A percentile compares a stretch with the other conserved stretches of the same genome.
Evolutionary conservation across 2,888 invertebrate genomes (phyloP).

Genomic region (Lepidochrysops patricia): DNA sequence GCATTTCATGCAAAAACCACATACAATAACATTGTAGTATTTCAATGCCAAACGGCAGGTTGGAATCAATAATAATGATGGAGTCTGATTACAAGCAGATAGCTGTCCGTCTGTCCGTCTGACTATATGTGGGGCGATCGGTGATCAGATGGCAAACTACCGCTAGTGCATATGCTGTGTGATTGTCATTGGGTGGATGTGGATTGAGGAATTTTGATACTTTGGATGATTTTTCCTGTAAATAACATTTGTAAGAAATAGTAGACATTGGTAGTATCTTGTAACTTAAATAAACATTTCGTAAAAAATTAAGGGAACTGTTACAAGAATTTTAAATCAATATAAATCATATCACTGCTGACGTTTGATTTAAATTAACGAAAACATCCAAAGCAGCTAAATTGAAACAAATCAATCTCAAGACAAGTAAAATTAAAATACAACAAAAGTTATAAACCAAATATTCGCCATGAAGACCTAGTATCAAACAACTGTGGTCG

Average conservation of each 20-base stretch:
- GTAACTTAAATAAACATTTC: too few species aligned
- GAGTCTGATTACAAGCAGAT: conserved; percentile 54
- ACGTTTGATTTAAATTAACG: too few species aligned
- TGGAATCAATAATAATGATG: conserved; percentile 11
- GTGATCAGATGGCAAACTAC: conserved; percentile 58
- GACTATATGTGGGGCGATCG: conserved; percentile 36
- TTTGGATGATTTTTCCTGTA: conserved; percentile 17
- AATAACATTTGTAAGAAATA: background rate
- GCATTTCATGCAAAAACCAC: too few species aligned
- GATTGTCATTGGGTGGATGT: conserved; percentile 27
- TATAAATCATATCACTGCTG: too few species aligned
- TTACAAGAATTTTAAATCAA: too few species aligned
- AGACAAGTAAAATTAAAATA: too few species aligned
- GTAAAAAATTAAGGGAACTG: too few species aligned
- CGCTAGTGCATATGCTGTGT: conserved; percentile 58
- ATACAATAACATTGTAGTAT: background rate
- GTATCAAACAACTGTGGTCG: conserved; percentile 36
- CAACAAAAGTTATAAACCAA: too few species aligned
- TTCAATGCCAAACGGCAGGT: background rate
- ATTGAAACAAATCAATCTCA: too few species aligned
- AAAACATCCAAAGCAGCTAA: too few species aligned
- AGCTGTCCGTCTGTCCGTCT: conserved; percentile 36
- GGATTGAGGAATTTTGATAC: conserved; percentile 35
- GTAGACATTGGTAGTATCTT: background rate
- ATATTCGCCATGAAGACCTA: conserved; percentile 19